Evolutionary conservation across 2,888 invertebrate genomes (phyloP), one percentile per base, ranked within the genome.

Genomic region (Tryphoninae sp.): DNA sequence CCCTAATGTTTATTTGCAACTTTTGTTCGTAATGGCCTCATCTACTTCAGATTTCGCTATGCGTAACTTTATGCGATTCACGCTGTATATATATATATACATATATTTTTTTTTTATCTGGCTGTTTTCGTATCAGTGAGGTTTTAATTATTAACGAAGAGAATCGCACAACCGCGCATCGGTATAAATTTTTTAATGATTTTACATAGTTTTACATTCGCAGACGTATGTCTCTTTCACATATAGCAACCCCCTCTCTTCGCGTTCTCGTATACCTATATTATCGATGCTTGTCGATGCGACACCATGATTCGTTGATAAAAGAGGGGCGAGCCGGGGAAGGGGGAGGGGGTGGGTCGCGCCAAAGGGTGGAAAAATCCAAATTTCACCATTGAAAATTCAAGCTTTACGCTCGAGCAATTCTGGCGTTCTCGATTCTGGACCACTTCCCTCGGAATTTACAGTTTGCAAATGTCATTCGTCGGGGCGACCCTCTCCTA

Each of bases 401-500:
- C 77, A 73, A 58, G 68, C 68, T 81, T 81, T 40, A 81, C 77
- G 77, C 69, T 40, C 62, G 73, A 78, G 73, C 42, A 45, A 64
- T 73, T 74, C 67, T 58, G 64, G 73, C 73, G 68, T 64, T 78
- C 45, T 67, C 76, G 59, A 71, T 58, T 74, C 58, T 69, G 77
- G 81, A 64, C 73, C 68, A 73, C 73, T 78, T 77, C 19, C 73
- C 73, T 51, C 62, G 51, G 64, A 81, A 81, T 81, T 68, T 74
- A 81, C 73, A 73, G 81, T 69, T 77, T 77, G 62, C 62, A 81
- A 78, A 78, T 77, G 55, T 26, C 62, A 77, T 77, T 69, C 64
- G 49, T 40, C 53, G 49, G 22, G 13, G 23, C 11, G 13, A 11
- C 45, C 51, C 53, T 53, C 3, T 11, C 65, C 7, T 8, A 40